Evolutionary conservation across 2,888 invertebrate genomes (phyloP).

Genomic region (Andrena chrysosceles): DNA sequence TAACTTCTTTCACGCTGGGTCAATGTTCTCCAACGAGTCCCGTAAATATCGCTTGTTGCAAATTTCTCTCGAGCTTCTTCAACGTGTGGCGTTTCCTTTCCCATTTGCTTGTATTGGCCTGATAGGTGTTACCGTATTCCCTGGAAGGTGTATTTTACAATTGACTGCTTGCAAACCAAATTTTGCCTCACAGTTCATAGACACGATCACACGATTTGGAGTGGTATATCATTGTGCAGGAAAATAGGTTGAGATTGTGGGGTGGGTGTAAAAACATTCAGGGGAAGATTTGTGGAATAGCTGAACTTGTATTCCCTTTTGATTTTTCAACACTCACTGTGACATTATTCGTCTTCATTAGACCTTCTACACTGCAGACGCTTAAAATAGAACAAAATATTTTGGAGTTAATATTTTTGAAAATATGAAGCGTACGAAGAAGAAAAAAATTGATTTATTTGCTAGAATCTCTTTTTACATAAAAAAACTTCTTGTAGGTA

Average conservation of each 20-base stretch:
- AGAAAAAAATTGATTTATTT: not conserved
- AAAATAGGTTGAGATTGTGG: too few species aligned
- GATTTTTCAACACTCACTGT: too few species aligned
- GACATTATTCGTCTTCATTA: too few species aligned
- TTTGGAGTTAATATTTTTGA: too few species aligned
- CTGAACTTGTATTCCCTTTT: too few species aligned
- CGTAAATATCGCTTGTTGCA: conserved; percentile 65
- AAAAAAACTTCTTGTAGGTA: not conserved
- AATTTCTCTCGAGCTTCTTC: conserved; percentile 42
- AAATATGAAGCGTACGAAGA: not conserved
- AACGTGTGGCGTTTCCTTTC: not conserved
- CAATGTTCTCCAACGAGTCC: conserved; percentile 63
- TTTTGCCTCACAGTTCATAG: too few species aligned
- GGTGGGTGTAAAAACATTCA: too few species aligned
- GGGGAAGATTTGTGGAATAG: too few species aligned
- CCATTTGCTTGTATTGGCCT: not conserved
- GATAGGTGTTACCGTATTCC: not conserved
- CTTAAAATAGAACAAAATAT: too few species aligned
- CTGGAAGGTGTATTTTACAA: not conserved
- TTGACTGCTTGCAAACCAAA: not conserved
- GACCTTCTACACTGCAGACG: too few species aligned
- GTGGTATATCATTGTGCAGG: too few species aligned
- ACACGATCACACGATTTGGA: too few species aligned
- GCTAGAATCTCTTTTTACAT: not conserved
- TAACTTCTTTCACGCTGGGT: conserved; percentile 47